Conservation (phyloP, 2,888 invertebrate genomes). For the Drosophila borborema region DNA sequence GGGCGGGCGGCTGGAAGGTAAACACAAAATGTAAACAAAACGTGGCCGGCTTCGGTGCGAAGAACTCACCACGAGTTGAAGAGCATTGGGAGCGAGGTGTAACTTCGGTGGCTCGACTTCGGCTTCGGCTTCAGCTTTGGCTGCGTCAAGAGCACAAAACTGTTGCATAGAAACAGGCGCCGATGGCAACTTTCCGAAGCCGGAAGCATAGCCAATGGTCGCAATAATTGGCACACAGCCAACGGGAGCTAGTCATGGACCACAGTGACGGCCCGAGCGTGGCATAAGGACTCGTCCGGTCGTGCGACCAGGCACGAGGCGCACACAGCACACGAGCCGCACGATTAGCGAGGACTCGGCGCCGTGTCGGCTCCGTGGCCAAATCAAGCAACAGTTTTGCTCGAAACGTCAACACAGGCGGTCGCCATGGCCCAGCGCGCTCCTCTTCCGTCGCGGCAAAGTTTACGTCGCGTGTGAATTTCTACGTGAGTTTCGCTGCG, state of each 20-base stretch:
- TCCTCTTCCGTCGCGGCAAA: constrained; percentile 19
- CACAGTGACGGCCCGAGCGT: constrained; percentile 13
- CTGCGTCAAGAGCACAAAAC: constrained; percentile 12
- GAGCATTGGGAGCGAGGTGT: background rate
- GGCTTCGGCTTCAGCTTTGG: constrained; percentile 11
- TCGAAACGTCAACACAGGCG: constrained; percentile 75
- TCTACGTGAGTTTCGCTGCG: constrained; percentile 31
- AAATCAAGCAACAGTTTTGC: constrained; percentile 70
- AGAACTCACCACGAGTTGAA: constrained; percentile 51
- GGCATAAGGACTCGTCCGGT: constrained; percentile 1
- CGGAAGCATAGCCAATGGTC: constrained; percentile 37
- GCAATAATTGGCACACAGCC: constrained; percentile 63
- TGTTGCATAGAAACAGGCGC: constrained; percentile 58
- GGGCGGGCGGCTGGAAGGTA: constrained; percentile 59
- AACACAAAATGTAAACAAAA: constrained; percentile 79
- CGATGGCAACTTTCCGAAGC: constrained; percentile 56
- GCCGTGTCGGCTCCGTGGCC: constrained; percentile 13
- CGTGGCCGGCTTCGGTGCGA: constrained; percentile 46
- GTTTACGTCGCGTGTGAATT: constrained; percentile 45
- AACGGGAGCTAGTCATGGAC: constrained; percentile 53
- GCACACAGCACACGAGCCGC: constrained; percentile 17
- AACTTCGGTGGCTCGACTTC: constrained; percentile 2
- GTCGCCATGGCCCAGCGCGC: constrained; percentile 54
- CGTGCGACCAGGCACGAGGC: background rate
- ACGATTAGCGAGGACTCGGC: background rate